Evolutionary conservation across 2,888 invertebrate species (phyloP).

Genomic region (Caradrina clavipalpis): DNA sequence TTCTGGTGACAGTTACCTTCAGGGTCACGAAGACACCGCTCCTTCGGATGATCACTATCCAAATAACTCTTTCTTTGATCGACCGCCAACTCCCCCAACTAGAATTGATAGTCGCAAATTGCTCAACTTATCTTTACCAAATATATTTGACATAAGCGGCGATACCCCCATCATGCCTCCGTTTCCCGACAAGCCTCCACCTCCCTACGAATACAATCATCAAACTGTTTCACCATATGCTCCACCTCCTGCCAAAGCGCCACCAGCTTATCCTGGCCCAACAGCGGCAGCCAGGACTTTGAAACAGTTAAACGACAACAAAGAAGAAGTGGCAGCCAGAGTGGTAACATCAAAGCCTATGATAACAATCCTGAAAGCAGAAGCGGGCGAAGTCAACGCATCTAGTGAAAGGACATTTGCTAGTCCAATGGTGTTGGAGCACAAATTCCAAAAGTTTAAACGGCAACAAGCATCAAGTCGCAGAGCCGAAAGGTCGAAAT

Average conservation of each 20-base stretch:
- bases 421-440: conserved; percentile 88
- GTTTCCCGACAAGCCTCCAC: conserved; percentile 91
- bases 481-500: conserved; percentile 92
- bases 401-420: conserved; percentile 91
- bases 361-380: conserved; percentile 94
- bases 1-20: conserved; percentile 90
- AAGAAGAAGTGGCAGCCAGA: conserved; percentile 94
- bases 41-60: conserved; percentile 90
- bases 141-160: conserved; percentile 84
- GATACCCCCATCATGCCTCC: conserved; percentile 68
- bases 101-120: conserved; percentile 92
- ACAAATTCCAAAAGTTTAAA: conserved; percentile 88
- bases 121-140: conserved; percentile 85
- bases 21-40: conserved; percentile 91
- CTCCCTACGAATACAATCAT: conserved; percentile 93
- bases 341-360: conserved; percentile 95
- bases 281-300: conserved; percentile 66
- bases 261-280: conserved; percentile 92
- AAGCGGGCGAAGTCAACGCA: conserved; percentile 93
- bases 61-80: conserved; percentile 88
- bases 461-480: conserved; percentile 90
- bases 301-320: conserved; percentile 78
- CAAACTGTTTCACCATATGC: conserved; percentile 87
- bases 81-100: conserved; percentile 93
- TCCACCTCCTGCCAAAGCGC: conserved; percentile 87